Evolutionary conservation across 2,797 vertebrate species (phyloP), one percentile per base, ranked within the genome.

Genomic region (Meda fulgida): DNA sequence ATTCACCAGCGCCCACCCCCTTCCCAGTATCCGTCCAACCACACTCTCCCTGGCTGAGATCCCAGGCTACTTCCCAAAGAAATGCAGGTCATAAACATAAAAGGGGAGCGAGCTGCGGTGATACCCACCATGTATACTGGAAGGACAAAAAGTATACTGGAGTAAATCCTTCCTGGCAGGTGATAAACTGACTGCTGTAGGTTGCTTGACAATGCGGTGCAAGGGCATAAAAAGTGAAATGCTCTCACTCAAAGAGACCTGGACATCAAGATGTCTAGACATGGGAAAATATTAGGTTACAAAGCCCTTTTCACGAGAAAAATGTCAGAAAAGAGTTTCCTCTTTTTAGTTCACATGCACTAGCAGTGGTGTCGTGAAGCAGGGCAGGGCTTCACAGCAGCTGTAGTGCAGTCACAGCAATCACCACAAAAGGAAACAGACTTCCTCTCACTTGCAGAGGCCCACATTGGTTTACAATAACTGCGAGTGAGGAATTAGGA

Each of bases 21-120:
- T 78, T 84, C 90, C 88, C 79, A 87, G 91, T 89, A 90, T 78
- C 89, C 70, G 72, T 81, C 87, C 85, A 84, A 87, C 81, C 84
- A 73, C 87, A 87, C 80, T 89, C 87, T 89, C 85, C 81, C 86
- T 89, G 89, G 89, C 89, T 84, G 78, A 77, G 40, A 72, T 88
- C 89, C 89, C 89, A 88, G 83, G 91, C 92, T 92, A 93, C 90
- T 89, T 89, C 85, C 84, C 88, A 88, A 88, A 88, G 87, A 90
- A 88, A 89, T 81, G 77, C 87, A 87, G 87, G 87, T 87, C 89
- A 88, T 89, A 88, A 89, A 88, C 87, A 89, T 89, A 86, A 89
- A 89, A 87, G 81, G 55, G 81, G 73, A 82, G 78, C 55, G 38
- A 86, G 84, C 66, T 65, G 55, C 66, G 53, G 78, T 76, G 84